Evolutionary conservation across 2,113 vertebrate species (phyloP).

Genomic region (Alligator mississippiensis): DNA sequence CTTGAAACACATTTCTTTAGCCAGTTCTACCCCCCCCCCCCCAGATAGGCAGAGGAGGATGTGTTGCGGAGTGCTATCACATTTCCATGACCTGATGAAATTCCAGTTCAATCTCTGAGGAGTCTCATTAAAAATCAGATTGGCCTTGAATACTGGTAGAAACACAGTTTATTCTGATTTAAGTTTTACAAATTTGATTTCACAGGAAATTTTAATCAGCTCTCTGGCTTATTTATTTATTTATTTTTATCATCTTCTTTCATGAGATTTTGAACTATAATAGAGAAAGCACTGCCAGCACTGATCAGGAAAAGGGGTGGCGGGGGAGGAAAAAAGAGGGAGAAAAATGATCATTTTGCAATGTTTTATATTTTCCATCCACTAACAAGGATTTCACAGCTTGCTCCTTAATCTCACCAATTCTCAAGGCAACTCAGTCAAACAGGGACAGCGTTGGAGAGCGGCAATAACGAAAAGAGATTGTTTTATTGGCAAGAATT

Average conservation of each 20-base stretch:
- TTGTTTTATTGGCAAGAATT: slow-evolving; percentile 54
- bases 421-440: background rate
- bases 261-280: slow-evolving; percentile 16
- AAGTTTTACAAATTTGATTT: slow-evolving; percentile 65
- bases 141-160: slow-evolving; percentile 38
- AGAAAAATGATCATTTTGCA: background rate
- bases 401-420: slow-evolving; percentile 52
- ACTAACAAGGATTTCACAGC: slow-evolving; percentile 45
- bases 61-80: background rate
- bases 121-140: slow-evolving; percentile 21
- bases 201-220: slow-evolving; percentile 51
- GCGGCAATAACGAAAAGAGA: slow-evolving; percentile 18
- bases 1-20: background rate
- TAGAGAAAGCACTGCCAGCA: background rate
- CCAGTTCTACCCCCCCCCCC: background rate
- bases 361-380: background rate
- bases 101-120: slow-evolving; percentile 19
- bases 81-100: background rate
- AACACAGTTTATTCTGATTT: slow-evolving; percentile 35
- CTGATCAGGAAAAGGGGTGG: background rate
- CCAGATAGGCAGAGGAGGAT: background rate
- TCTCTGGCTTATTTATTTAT: background rate
- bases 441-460: slow-evolving; percentile 33
- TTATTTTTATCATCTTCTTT: background rate
- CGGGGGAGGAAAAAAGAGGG: background rate